phyloP scores from a whole-genome alignment of 2,888 invertebrate species.

The Invenusta paracnida region DNA sequence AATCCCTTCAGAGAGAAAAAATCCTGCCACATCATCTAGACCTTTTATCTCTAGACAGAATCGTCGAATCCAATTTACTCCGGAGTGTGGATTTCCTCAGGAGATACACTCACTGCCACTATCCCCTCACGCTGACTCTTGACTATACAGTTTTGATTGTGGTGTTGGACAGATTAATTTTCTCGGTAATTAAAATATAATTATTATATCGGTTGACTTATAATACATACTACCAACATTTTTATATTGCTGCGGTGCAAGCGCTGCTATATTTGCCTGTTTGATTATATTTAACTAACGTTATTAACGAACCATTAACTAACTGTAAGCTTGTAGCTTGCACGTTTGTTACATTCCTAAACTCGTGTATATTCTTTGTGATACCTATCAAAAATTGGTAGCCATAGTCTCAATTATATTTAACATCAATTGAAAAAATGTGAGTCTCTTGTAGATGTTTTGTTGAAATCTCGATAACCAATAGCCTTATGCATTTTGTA shows the following conservation, averaged over 20 bases:
- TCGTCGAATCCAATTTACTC: neutral
- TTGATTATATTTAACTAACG: neutral
- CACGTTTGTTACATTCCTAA: neutral
- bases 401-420: neutral
- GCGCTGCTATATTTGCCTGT: neutral
- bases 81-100: neutral
- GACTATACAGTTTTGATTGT: neutral
- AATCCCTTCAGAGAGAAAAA: slow-evolving; percentile 58
- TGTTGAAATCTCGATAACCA: neutral
- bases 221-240: neutral
- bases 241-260: neutral
- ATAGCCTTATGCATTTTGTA: neutral
- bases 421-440: neutral
- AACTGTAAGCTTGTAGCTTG: neutral
- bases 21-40: slow-evolving; percentile 47
- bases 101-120: neutral
- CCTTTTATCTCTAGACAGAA: neutral
- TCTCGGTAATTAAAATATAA: neutral
- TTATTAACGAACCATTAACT: neutral
- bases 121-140: neutral
- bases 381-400: neutral
- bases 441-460: neutral
- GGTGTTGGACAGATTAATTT: neutral
- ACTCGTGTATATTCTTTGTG: neutral
- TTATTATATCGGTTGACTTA: neutral